phyloP scores from a whole-genome alignment of 2,888 invertebrate species.

The Teinopalpus imperialis region DNA sequence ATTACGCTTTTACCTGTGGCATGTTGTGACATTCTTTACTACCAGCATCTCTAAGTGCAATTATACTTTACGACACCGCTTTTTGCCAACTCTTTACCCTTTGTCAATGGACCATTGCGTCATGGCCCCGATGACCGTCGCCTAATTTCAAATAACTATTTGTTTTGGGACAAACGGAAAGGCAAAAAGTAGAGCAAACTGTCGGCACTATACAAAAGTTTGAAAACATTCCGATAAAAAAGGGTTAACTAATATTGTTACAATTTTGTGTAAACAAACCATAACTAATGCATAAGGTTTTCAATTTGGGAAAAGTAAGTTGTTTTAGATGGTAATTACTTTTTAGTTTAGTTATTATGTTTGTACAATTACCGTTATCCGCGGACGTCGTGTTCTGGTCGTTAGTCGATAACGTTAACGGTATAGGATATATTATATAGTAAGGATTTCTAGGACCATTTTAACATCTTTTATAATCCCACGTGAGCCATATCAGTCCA shows the following conservation, averaged over 20 bases:
- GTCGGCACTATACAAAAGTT: constrained; percentile 28
- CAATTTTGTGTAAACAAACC: constrained; percentile 42
- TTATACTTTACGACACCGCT: constrained; percentile 49
- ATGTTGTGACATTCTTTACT: constrained; percentile 9
- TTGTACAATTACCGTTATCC: no score
- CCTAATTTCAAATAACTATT: constrained; percentile 45
- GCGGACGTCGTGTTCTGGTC: no score
- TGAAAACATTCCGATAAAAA: constrained; percentile 38
- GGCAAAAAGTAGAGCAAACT: constrained; percentile 63
- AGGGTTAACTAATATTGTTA: constrained; percentile 35
- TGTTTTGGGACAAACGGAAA: constrained; percentile 42
- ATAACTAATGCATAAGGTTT: constrained; percentile 30
- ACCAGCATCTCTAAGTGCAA: constrained; percentile 29
- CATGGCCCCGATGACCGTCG: constrained; percentile 40
- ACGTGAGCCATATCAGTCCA: no score
- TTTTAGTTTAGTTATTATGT: not conserved
- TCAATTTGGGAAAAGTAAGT: constrained; percentile 20
- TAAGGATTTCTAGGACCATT: no score
- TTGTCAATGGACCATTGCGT: constrained; percentile 49
- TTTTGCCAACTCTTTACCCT: constrained; percentile 54
- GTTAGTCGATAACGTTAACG: no score
- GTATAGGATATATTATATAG: no score
- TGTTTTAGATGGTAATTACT: not conserved
- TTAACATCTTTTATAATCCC: no score
- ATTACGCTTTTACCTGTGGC: constrained; percentile 10